These are phyloP conservation scores for Heliconius ethilla DNA, from an alignment of 2,888 invertebrate species.

Conservation along the genomic window DNA sequence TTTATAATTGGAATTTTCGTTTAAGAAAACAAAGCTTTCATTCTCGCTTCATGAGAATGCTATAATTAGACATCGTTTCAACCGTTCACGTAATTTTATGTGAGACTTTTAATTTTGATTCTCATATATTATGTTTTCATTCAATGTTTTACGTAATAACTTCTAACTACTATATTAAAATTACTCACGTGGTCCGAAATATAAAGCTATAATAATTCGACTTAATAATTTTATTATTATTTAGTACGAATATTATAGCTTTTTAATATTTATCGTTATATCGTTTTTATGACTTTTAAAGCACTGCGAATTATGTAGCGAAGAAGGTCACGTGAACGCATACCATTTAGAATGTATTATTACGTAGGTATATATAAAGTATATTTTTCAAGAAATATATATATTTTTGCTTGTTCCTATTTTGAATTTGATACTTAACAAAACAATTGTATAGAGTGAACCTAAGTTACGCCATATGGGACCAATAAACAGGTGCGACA, in stretches of 20 bases:
- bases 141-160: conserved; percentile 37
- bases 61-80: conserved; percentile 42
- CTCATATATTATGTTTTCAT: conserved; percentile 27
- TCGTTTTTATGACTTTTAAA: background rate
- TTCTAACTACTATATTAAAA: conserved; percentile 44
- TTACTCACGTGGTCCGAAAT: conserved; percentile 2
- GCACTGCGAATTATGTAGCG: background rate
- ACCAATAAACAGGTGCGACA: conserved; percentile 71
- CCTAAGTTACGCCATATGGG: conserved; percentile 71
- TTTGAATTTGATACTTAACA: background rate
- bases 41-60: conserved; percentile 41
- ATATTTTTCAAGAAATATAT: background rate
- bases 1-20: conserved; percentile 46
- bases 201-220: background rate
- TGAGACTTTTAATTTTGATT: conserved; percentile 37
- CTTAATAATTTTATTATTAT: background rate
- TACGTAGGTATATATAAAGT: no score
- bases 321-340: no score
- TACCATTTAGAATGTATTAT: no score
- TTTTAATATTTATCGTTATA: background rate
- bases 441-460: conserved; percentile 48
- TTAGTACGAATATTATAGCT: no score
- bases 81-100: conserved; percentile 41
- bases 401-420: background rate
- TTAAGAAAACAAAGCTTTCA: conserved; percentile 45